These are phyloP conservation scores for Miltochrista miniata DNA, from an alignment of 2,888 invertebrate genomes.

Conservation along the genomic window DNA sequence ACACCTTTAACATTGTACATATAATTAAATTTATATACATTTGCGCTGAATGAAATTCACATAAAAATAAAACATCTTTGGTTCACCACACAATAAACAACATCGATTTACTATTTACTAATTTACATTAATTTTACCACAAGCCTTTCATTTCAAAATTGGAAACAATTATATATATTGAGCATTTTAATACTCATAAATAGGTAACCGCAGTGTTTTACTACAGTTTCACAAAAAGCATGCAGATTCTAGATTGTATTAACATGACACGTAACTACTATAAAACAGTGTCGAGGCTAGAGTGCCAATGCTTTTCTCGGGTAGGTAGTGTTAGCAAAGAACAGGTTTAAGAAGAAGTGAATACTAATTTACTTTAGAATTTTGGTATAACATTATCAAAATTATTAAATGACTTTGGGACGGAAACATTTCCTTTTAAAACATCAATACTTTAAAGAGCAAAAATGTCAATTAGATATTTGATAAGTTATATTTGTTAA, in stretches of 20 bases:
- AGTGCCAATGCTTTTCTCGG: slow-evolving; percentile 14
- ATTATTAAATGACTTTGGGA: slow-evolving; percentile 78
- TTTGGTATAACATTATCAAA: slow-evolving; percentile 49
- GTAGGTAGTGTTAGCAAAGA: slow-evolving; percentile 38
- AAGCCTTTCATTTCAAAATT: slow-evolving; percentile 70
- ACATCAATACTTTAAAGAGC: slow-evolving; percentile 37
- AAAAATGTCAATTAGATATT: slow-evolving; percentile 22
- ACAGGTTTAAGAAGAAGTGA: slow-evolving; percentile 43
- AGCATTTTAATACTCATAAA: slow-evolving; percentile 54
- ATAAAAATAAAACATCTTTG: slow-evolving; percentile 81
- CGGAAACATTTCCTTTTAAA: slow-evolving; percentile 76
- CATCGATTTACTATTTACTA: slow-evolving; percentile 65
- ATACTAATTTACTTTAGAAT: slow-evolving; percentile 33
- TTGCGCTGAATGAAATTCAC: slow-evolving; percentile 68
- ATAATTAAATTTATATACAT: slow-evolving; percentile 66
- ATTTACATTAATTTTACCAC: slow-evolving; percentile 44
- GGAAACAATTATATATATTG: slow-evolving; percentile 61
- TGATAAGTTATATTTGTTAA: slow-evolving; percentile 19
- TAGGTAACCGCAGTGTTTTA: slow-evolving; percentile 41
- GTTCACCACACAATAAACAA: slow-evolving; percentile 75
- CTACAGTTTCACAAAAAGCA: slow-evolving; percentile 54
- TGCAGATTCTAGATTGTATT: slow-evolving; percentile 45
- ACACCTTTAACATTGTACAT: slow-evolving; percentile 75
- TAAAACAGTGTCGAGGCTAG: slow-evolving; percentile 36
- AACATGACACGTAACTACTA: slow-evolving; percentile 6